Conservation (phyloP, 2,113 vertebrate species). For the Smithornis capensis region DNA sequence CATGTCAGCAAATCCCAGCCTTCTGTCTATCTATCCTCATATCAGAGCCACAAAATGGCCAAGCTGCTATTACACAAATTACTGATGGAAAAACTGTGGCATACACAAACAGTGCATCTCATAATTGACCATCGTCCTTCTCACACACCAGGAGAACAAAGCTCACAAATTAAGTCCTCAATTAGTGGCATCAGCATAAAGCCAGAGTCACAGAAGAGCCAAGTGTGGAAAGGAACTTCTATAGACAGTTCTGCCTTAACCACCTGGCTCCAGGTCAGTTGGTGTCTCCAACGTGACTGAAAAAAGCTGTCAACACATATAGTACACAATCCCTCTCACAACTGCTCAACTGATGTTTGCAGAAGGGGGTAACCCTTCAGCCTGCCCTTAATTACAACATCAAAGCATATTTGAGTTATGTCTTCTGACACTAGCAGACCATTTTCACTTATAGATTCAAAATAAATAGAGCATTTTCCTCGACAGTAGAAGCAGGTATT, state of each 20-base stretch:
- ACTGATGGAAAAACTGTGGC: background rate
- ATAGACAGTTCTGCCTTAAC: background rate
- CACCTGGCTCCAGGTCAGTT: background rate
- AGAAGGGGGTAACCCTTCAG: background rate
- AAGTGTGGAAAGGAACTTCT: background rate
- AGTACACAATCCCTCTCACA: background rate
- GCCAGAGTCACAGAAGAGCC: background rate
- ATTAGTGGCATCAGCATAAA: background rate
- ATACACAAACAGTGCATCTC: background rate
- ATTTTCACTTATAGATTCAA: background rate
- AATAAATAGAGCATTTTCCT: background rate
- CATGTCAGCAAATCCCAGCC: background rate
- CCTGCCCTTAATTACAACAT: background rate
- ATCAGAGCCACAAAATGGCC: background rate
- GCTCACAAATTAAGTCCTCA: background rate
- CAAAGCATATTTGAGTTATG: background rate
- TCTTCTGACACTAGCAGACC: background rate
- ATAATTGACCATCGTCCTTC: rapidly evolving
- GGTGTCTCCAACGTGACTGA: background rate
- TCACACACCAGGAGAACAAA: background rate
- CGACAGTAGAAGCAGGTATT: background rate
- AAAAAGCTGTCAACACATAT: background rate
- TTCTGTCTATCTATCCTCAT: background rate
- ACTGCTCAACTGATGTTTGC: background rate
- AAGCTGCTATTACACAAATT: background rate